Evolutionary conservation across 2,888 invertebrate genomes (phyloP), one percentile per base, ranked within the genome.

Genomic region (Lobophora halterata): DNA sequence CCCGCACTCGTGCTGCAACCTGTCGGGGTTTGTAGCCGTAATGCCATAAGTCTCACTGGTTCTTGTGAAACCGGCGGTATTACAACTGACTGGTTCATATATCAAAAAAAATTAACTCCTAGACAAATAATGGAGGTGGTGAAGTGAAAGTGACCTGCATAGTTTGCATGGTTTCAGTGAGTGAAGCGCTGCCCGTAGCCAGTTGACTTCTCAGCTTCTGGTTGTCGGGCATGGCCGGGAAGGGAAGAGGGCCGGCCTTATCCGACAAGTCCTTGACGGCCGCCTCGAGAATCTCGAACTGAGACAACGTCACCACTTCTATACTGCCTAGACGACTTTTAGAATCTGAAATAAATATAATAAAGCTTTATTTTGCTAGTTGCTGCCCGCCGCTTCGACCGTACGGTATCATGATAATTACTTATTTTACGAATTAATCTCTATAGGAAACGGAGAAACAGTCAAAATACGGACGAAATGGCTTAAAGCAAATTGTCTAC

Each of bases 131-230:
- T 2, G 3, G n/a, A 17, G 3, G 3, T 14, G 14, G 14, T 2
- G 5, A n/a, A 6, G n/a, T 6, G 12, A 12, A n/a, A n/a, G n/a
- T n/a, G n/a, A 81, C 85, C 77, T 82, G 79, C 78, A 83, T 69
- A 28, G 82, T 78, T 26, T 76, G 54, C 82, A 86, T 82, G 4
- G 76, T 68, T 2, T 78, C 82, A 0, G 72, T 63, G 17, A 86
- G 62, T 0, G 78, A 66, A 0, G 79, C 80, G n/a, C 52, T 71
- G 29, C 85, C 85, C 5, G 42, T 52, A 1, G 59, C 65, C 9
- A 86, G 52, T 4, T 77, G 72, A 3, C 34, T 42, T 21, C 63
- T 55, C n/a, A 85, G 55, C 41, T 69, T 48, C 44, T 65, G 14
- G 39, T 80, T 76, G 17, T 67, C 71, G 0, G 85, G 85, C 49